These are phyloP conservation scores for Acleris holmiana DNA, from an alignment of 2,888 invertebrate species.

Conservation along the genomic window DNA sequence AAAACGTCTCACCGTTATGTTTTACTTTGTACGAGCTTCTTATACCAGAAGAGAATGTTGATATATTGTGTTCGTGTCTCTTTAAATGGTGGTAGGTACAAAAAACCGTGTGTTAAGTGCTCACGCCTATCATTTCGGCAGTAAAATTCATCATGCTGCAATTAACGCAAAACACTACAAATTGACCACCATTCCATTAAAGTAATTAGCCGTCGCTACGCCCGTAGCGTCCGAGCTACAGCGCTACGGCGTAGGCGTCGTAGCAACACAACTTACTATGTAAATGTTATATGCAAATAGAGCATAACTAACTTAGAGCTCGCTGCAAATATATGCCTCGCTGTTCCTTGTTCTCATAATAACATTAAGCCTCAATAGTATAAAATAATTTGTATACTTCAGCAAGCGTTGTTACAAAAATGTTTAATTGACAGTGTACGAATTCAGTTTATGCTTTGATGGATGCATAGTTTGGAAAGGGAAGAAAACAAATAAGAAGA, in stretches of 20 bases:
- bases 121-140: constrained; percentile 9
- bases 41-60: too few species aligned
- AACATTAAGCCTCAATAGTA: not conserved
- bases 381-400: not conserved
- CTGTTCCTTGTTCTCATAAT: constrained; percentile 3
- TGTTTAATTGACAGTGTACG: not conserved
- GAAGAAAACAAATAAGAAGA: too few species aligned
- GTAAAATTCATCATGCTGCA: not conserved
- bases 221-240: constrained; percentile 31
- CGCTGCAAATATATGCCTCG: not conserved
- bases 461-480: too few species aligned
- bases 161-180: constrained; percentile 23
- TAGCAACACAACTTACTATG: constrained; percentile 29
- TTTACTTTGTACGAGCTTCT: too few species aligned
- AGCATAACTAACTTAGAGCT: not conserved
- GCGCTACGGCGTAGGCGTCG: constrained; percentile 31
- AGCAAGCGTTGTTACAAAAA: not conserved
- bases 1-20: too few species aligned
- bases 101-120: constrained; percentile 5
- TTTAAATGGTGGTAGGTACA: not conserved
- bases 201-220: constrained; percentile 34
- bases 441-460: not conserved
- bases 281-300: constrained; percentile 9
- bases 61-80: not conserved
- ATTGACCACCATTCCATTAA: constrained; percentile 28